These are phyloP conservation scores for Limnephilus lunatus DNA, from an alignment of 2,888 invertebrate genomes.

Conservation along the genomic window DNA sequence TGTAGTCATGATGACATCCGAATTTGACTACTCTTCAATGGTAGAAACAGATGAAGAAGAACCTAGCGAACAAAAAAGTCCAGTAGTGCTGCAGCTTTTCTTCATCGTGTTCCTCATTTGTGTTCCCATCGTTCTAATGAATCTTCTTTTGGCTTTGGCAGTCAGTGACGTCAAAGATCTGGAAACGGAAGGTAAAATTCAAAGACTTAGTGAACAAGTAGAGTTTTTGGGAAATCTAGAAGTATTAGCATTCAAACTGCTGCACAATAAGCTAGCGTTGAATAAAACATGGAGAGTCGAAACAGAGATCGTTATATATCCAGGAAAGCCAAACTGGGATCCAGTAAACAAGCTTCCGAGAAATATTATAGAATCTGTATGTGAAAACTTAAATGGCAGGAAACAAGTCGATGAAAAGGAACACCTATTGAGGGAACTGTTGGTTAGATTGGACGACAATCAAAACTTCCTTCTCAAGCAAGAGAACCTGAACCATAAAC, in stretches of 20 bases:
- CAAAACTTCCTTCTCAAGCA: slow-evolving; percentile 4
- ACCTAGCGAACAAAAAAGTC: slow-evolving; percentile 71
- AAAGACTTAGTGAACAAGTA: slow-evolving; percentile 77
- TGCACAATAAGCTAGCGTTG: not conserved
- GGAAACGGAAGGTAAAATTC: slow-evolving; percentile 77
- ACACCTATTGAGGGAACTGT: slow-evolving; percentile 3
- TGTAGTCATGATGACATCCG: slow-evolving; percentile 80
- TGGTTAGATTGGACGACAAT: slow-evolving; percentile 30
- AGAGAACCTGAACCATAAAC: not conserved
- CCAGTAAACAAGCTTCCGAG: slow-evolving; percentile 39
- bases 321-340: slow-evolving; percentile 61
- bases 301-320: slow-evolving; percentile 51
- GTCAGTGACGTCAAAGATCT: slow-evolving; percentile 79
- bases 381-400: slow-evolving; percentile 47
- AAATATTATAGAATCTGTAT: slow-evolving; percentile 50
- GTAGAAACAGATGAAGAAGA: slow-evolving; percentile 70
- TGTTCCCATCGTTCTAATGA: slow-evolving; percentile 79
- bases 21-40: slow-evolving; percentile 77
- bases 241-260: slow-evolving; percentile 26
- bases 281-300: slow-evolving; percentile 48
- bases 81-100: slow-evolving; percentile 73
- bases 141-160: slow-evolving; percentile 79
- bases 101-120: slow-evolving; percentile 77
- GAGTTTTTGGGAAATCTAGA: slow-evolving; percentile 50
- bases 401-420: slow-evolving; percentile 46